Conservation (phyloP, 2,888 invertebrate species). For the Papilio protenor region DNA sequence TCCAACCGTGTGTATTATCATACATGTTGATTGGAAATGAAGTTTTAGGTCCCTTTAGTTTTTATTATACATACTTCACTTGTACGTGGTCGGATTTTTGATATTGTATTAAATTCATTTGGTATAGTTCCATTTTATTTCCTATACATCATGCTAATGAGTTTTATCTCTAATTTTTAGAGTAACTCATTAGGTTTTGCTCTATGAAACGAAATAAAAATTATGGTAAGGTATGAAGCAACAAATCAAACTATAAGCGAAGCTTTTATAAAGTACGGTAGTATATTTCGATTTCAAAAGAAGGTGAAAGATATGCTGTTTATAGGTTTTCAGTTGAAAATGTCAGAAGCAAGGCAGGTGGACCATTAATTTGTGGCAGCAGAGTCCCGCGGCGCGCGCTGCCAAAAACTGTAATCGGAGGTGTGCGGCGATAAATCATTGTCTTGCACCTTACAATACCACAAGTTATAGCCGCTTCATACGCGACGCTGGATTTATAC, state of each 20-base stretch:
- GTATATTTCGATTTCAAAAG: slow-evolving; percentile 13
- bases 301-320: slow-evolving; percentile 36
- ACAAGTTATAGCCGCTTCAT: slow-evolving; percentile 20
- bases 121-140: background rate
- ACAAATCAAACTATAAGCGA: background rate
- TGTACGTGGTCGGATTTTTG: background rate
- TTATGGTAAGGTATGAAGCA: background rate
- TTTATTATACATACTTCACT: background rate
- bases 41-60: background rate
- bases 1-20: background rate
- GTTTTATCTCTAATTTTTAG: too few species aligned
- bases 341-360: slow-evolving; percentile 40
- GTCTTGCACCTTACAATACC: slow-evolving; percentile 38
- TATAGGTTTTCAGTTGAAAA: slow-evolving; percentile 41
- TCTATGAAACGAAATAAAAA: background rate
- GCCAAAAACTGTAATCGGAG: slow-evolving; percentile 43
- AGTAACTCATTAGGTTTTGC: too few species aligned
- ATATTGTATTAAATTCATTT: background rate
- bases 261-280: slow-evolving; percentile 6
- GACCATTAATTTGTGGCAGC: slow-evolving; percentile 41
- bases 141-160: background rate
- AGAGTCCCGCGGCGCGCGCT: slow-evolving; percentile 38
- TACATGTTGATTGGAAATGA: background rate
- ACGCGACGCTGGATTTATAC: background rate
- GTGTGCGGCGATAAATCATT: slow-evolving; percentile 42